phyloP scores from a whole-genome alignment of 2,888 invertebrate genomes.

The Mythimna ferrago region DNA sequence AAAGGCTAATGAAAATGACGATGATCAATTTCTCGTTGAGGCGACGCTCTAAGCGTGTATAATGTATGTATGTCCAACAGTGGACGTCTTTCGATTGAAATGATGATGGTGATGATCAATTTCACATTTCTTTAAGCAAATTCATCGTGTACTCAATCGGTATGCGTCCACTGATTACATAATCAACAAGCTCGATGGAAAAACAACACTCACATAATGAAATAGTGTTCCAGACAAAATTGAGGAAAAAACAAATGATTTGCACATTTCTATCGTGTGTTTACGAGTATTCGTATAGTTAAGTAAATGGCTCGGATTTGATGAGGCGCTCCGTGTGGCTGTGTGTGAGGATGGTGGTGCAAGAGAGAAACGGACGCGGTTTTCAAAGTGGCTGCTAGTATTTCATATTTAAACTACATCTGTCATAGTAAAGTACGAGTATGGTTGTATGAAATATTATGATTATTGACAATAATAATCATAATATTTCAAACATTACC shows the following conservation, averaged over 20 bases:
- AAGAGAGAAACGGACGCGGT: neutral
- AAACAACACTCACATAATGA: conserved; percentile 35
- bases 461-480: no score
- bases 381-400: neutral
- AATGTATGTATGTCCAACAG: no score
- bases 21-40: no score
- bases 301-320: conserved; percentile 58
- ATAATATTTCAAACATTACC: no score
- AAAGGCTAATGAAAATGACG: no score
- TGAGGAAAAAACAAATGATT: conserved; percentile 52
- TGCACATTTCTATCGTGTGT: conserved; percentile 56
- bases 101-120: no score
- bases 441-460: no score
- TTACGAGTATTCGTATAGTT: conserved; percentile 44
- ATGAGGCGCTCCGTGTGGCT: conserved; percentile 29
- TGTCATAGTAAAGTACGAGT: no score
- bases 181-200: conserved; percentile 16
- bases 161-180: conserved; percentile 18
- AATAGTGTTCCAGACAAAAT: conserved; percentile 19
- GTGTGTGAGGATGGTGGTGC: neutral
- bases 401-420: no score
- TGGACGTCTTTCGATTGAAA: no score
- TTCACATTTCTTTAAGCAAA: conserved; percentile 4
- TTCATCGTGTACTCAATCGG: conserved; percentile 29
- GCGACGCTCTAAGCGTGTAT: no score